Percentiles rank a stretch among this genome's conserved stretches.
Evolutionary conservation across 2,113 vertebrate genomes (phyloP).

Genomic region (Glaucomys volans): DNA sequence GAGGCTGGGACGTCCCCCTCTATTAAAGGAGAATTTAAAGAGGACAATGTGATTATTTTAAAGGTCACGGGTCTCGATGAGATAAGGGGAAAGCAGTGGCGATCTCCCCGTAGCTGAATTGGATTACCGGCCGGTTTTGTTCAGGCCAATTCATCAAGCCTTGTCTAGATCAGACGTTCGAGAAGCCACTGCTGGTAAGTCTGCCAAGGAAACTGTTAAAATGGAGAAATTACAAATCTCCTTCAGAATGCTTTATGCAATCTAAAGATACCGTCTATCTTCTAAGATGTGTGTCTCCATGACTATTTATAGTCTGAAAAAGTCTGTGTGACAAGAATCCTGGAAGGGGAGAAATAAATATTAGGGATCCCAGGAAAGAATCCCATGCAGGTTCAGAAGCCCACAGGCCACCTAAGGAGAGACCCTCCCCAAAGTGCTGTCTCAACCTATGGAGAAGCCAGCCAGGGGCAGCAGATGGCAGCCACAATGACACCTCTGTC

Average conservation of each 20-base stretch:
- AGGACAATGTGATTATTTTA: slow-evolving; percentile 64
- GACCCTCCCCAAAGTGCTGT: rapidly evolving
- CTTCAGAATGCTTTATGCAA: neutral
- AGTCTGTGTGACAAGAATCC: neutral
- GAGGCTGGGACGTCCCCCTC: neutral
- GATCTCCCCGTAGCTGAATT: neutral
- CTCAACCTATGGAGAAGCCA: neutral
- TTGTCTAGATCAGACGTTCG: slow-evolving; percentile 61
- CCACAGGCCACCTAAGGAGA: too few species aligned
- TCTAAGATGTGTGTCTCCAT: neutral
- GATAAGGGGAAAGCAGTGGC: slow-evolving; percentile 63
- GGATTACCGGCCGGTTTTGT: slow-evolving; percentile 53
- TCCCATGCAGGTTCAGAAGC: rapidly evolving
- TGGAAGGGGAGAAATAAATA: neutral
- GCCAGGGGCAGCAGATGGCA: neutral
- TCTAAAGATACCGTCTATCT: neutral
- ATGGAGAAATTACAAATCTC: neutral
- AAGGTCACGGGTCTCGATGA: slow-evolving; percentile 53
- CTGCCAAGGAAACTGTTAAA: neutral
- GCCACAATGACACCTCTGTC: neutral
- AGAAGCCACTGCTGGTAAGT: neutral
- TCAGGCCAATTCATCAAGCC: slow-evolving; percentile 67
- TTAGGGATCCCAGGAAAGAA: rapidly evolving
- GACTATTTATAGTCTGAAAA: neutral
- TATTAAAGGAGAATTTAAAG: slow-evolving; percentile 18